These are phyloP conservation scores for Meleagris gallopavo DNA, from an alignment of 2,113 vertebrate species.

Conservation along the genomic window DNA sequence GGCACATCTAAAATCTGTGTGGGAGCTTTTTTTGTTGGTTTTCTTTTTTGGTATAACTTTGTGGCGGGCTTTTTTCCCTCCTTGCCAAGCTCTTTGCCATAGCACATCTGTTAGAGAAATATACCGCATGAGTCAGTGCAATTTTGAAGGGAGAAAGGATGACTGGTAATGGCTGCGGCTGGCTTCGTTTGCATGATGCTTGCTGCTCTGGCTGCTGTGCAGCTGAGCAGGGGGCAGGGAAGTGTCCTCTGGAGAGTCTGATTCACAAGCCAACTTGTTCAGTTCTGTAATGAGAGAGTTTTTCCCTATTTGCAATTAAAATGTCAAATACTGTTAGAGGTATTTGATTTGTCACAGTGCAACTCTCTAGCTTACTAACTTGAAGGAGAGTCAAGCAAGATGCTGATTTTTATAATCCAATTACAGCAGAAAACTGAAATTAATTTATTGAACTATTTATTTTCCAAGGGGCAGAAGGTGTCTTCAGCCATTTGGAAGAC, in stretches of 20 bases:
- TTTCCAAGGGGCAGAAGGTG: slow-evolving; percentile 62
- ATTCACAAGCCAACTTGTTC: neutral
- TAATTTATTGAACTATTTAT: slow-evolving; percentile 71
- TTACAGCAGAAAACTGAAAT: slow-evolving; percentile 59
- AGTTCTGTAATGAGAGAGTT: neutral
- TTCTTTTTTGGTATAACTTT: neutral
- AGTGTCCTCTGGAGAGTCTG: neutral
- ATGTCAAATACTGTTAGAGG: slow-evolving; percentile 28
- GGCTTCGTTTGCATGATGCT: neutral
- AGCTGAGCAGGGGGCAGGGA: neutral
- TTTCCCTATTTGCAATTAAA: slow-evolving; percentile 36
- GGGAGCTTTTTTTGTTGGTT: neutral
- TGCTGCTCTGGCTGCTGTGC: neutral
- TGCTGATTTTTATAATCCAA: slow-evolving; percentile 35
- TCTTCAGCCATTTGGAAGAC: slow-evolving; percentile 16
- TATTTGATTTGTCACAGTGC: slow-evolving; percentile 35
- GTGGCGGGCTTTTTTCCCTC: neutral
- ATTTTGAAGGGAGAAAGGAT: neutral
- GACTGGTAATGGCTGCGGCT: neutral
- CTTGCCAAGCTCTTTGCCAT: neutral
- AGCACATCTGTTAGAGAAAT: neutral
- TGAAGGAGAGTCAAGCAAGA: slow-evolving; percentile 38
- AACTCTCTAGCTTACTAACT: slow-evolving; percentile 34
- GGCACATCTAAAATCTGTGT: neutral
- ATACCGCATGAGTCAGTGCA: neutral